Conservation (phyloP, 2,113 vertebrate genomes). For the Grus americana region DNA sequence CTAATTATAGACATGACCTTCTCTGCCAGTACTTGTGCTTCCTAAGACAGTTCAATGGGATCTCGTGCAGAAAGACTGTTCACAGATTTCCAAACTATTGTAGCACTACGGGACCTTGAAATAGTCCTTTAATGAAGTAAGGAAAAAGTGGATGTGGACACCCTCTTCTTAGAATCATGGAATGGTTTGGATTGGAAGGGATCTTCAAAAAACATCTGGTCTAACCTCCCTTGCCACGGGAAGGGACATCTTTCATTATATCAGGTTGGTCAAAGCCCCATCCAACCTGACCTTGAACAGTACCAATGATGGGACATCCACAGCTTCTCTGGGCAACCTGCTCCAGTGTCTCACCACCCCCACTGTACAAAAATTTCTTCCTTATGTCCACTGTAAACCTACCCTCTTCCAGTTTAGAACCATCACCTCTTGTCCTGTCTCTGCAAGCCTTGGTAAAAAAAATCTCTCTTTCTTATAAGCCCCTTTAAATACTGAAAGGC, state of each 20-base stretch:
- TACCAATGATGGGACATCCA: not conserved
- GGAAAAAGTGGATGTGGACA: not conserved
- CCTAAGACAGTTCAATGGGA: not conserved
- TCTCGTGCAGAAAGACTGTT: not conserved
- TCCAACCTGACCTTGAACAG: not conserved
- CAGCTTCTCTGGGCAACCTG: not conserved
- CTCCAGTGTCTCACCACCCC: not conserved
- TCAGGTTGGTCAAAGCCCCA: rapidly evolving
- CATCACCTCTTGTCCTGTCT: not conserved
- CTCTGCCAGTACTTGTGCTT: not conserved
- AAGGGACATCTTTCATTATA: not conserved
- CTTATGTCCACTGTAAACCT: not conserved
- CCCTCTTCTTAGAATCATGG: not conserved
- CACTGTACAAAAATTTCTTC: not conserved
- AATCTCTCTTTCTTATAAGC: not conserved
- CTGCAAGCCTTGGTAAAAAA: not conserved
- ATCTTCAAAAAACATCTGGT: not conserved
- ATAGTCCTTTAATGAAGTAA: not conserved
- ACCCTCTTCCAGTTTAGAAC: not conserved
- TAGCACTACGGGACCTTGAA: not conserved
- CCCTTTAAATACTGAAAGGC: too few species aligned
- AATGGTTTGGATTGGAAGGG: not conserved
- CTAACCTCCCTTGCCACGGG: not conserved
- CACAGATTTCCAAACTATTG: not conserved
- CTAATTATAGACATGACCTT: not conserved